Evolutionary conservation across 2,113 vertebrate genomes (phyloP).

Genomic region (Maccullochella peelii): DNA sequence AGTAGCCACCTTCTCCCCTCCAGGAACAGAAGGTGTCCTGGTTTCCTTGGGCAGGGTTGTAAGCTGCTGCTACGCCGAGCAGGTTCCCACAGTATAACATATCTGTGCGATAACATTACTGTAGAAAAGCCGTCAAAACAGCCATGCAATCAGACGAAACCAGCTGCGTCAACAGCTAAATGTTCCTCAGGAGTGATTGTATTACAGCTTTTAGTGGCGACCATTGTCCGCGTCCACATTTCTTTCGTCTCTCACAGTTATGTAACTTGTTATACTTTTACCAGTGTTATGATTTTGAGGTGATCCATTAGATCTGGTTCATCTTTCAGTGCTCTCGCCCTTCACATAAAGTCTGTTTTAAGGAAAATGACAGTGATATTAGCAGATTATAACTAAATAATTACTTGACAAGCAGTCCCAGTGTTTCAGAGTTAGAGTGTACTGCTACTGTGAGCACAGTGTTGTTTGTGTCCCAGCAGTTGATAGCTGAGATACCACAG

Average conservation of each 20-base stretch:
- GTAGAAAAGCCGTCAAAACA: conserved; percentile 58
- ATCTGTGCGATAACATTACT: conserved; percentile 61
- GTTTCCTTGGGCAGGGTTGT: conserved; percentile 33
- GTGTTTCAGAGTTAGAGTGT: background rate
- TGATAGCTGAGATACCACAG: conserved; percentile 48
- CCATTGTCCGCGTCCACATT: conserved; percentile 32
- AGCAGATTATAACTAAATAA: no score
- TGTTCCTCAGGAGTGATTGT: conserved; percentile 52
- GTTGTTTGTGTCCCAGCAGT: conserved; percentile 36
- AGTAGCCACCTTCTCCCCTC: conserved; percentile 1
- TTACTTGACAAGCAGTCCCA: no score
- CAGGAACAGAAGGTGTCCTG: conserved; percentile 22
- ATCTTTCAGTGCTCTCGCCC: background rate
- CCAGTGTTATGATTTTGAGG: conserved; percentile 8
- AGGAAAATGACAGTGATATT: background rate
- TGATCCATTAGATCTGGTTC: background rate
- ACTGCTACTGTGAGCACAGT: background rate
- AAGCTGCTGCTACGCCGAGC: conserved; percentile 29
- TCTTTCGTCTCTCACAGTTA: conserved; percentile 30
- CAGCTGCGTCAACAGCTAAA: conserved; percentile 67
- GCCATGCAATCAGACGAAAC: conserved; percentile 42
- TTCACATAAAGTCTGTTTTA: background rate
- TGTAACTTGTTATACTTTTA: conserved; percentile 26
- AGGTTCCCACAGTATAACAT: conserved; percentile 66
- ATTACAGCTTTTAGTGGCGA: conserved; percentile 55